A percentile compares a stretch with the other conserved stretches of the same genome.
Conservation (phyloP, 2,888 invertebrate genomes). For the Xylota sylvarum region DNA sequence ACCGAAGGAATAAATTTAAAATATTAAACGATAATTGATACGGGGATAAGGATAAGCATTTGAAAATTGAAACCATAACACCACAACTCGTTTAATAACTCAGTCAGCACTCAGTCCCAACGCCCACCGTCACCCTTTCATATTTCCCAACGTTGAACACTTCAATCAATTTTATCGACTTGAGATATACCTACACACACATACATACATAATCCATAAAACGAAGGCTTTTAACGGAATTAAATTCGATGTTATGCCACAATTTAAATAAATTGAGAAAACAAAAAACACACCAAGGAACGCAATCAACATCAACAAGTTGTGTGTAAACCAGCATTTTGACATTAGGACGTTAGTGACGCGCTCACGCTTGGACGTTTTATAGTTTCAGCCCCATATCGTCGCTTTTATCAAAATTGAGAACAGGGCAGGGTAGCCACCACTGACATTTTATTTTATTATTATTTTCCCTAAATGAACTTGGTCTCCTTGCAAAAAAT, state of each 20-base stretch:
- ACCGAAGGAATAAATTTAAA: constrained; percentile 57
- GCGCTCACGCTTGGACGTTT: constrained; percentile 46
- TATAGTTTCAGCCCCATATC: constrained; percentile 52
- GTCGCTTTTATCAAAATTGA: constrained; percentile 57
- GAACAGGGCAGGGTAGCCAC: neutral
- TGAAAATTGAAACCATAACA: constrained; percentile 72
- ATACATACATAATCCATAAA: constrained; percentile 51
- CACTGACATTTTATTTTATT: constrained; percentile 43
- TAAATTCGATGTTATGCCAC: constrained; percentile 70
- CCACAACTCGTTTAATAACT: constrained; percentile 68
- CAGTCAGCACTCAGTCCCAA: constrained; percentile 35
- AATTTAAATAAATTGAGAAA: constrained; percentile 61
- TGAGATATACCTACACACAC: constrained; percentile 40
- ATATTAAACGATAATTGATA: constrained; percentile 69
- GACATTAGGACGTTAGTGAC: constrained; percentile 42
- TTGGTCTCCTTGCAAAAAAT: constrained; percentile 35
- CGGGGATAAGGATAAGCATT: constrained; percentile 69
- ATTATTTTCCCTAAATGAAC: constrained; percentile 44
- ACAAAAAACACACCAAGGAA: constrained; percentile 8
- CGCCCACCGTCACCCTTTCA: constrained; percentile 36
- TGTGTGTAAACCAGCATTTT: constrained; percentile 41
- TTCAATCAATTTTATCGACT: constrained; percentile 77
- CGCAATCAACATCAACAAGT: constrained; percentile 62
- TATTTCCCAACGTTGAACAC: constrained; percentile 67
- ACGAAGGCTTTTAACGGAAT: constrained; percentile 74